Base-by-base conservation (phyloP, 2,797 vertebrate genomes). In the Prunella strophiata region DNA sequence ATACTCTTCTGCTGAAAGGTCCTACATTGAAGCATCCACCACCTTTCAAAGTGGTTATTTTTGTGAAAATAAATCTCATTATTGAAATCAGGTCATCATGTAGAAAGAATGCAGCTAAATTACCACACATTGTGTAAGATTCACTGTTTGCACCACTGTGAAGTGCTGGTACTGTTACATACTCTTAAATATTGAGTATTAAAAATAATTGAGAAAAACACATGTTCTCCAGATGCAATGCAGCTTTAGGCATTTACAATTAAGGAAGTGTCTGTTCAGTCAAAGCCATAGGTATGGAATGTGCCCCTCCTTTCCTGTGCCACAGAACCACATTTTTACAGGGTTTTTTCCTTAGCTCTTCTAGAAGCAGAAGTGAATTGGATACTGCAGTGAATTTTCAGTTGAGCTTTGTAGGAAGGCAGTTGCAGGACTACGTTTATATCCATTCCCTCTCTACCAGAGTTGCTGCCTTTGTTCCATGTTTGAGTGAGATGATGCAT, bases 251-350 rank as follows among this genome's bases (percentile, higher is more conserved):
- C 82, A 48, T 86, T 81, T 14, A n/a, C 55, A 88, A 3, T 72
- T 85, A 81, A 95, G 94, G 88, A 93, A 93, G 70, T 58, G 70
- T 72, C 58, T 90, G 54, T 88, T 91, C 54, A 70, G 84, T 70
- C 59, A 62, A 66, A 93, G 70, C 92, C 62, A 68, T 88, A 62
- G 72, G 70, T 75, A 34, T 84, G 89, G 91, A 91, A 96, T 95
- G 89, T 76, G 85, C 83, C 82, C 70, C 89, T 96, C 93, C 94
- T 94, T 94, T 94, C 89, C 85, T 88, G 79, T 94, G 70, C 76
- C 73, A 81, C 85, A 75, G 82, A 77, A 75, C 72, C 51, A 80
- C 85, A 66, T 84, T 94, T 96, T 67, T 86, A 52, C 50, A 84
- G 50, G 11, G 43, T 65, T 94, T 88, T 52, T 72, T 78, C 76